A percentile compares a stretch with the other conserved stretches of the same genome.
These are phyloP conservation scores for Drosophila paranaensis DNA, from an alignment of 2,888 invertebrate genomes.

Conservation along the genomic window DNA sequence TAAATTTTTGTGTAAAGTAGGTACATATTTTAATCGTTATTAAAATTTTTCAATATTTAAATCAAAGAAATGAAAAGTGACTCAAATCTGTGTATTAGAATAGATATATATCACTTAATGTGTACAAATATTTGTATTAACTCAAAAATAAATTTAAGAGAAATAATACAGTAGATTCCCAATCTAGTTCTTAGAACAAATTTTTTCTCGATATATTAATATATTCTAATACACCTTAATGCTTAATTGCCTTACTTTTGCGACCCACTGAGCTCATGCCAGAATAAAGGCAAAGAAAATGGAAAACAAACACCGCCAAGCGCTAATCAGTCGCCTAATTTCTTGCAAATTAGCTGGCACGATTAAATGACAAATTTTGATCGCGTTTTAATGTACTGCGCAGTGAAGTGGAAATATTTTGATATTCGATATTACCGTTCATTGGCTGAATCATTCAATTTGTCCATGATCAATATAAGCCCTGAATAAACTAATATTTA, in stretches of 20 bases:
- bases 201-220: background rate
- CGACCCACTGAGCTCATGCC: conserved; percentile 2
- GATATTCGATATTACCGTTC: background rate
- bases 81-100: too few relatives aligned
- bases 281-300: conserved; percentile 2
- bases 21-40: too few relatives aligned
- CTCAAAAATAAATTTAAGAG: too few relatives aligned
- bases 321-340: conserved; percentile 53
- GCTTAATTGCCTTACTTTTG: background rate
- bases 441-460: conserved; percentile 5
- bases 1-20: too few relatives aligned
- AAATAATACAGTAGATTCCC: background rate
- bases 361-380: conserved; percentile 34
- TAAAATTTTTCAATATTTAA: too few relatives aligned
- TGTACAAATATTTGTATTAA: too few relatives aligned
- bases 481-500: background rate
- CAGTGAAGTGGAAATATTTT: background rate
- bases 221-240: background rate
- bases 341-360: conserved; percentile 44
- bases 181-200: background rate
- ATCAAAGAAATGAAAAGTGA: too few relatives aligned
- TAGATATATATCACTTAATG: too few relatives aligned
- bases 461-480: background rate
- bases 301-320: background rate
- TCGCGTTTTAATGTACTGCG: conserved; percentile 18